Conservation (phyloP, 2,888 invertebrate genomes). For the Ennomos erosarius region DNA sequence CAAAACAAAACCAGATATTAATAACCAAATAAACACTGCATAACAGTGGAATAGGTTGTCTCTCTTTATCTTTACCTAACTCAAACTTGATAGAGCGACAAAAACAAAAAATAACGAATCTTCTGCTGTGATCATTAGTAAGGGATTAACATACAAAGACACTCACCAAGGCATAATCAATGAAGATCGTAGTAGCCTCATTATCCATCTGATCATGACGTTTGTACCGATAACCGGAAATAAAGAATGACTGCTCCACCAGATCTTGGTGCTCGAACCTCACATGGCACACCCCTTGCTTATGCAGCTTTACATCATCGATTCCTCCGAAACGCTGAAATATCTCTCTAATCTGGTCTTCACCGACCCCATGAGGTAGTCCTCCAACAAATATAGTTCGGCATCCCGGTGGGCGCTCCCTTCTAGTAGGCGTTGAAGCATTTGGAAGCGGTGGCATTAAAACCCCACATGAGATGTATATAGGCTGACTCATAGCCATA, state of each 20-base stretch:
- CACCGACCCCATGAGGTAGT: constrained; percentile 93
- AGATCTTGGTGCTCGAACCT: constrained; percentile 92
- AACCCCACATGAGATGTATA: constrained; percentile 89
- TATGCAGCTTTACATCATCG: constrained; percentile 88
- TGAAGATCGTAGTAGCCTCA: constrained; percentile 91
- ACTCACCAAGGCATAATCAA: constrained; percentile 91
- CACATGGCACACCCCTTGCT: constrained; percentile 96
- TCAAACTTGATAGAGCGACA: too few relatives aligned
- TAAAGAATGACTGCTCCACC: constrained; percentile 93
- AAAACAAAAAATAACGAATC: too few relatives aligned
- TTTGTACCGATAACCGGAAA: constrained; percentile 92
- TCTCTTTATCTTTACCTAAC: too few relatives aligned
- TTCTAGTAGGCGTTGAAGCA: constrained; percentile 58
- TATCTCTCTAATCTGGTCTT: constrained; percentile 93
- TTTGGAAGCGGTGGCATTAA: constrained; percentile 94
- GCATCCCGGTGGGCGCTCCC: constrained; percentile 85
- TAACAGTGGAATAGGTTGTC: too few relatives aligned
- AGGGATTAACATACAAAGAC: not conserved
- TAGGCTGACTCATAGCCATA: constrained; percentile 48
- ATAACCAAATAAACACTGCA: too few relatives aligned
- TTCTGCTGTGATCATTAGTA: too few relatives aligned
- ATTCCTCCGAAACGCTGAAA: constrained; percentile 89
- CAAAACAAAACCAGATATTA: not conserved
- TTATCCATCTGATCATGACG: constrained; percentile 89
- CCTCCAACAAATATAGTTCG: constrained; percentile 97